Conservation (phyloP, 1,140 invertebrate species). For the Acromyrmex charruanus region DNA sequence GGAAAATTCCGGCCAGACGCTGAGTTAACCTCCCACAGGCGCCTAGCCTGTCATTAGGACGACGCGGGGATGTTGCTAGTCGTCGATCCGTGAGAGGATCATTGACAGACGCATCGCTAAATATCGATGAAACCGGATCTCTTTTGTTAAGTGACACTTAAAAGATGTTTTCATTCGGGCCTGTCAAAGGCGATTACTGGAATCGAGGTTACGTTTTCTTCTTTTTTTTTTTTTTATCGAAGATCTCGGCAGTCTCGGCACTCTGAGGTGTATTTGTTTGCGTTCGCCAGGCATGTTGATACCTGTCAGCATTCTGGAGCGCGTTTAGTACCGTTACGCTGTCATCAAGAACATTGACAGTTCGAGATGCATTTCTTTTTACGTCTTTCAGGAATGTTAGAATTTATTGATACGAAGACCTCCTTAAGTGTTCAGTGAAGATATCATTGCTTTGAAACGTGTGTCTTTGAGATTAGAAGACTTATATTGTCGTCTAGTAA, state of each 20-base stretch:
- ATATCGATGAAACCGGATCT: not conserved
- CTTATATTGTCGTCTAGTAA: not conserved
- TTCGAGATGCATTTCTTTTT: not conserved
- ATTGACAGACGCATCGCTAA: not conserved
- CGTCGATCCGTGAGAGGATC: not conserved
- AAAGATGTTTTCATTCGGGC: not conserved
- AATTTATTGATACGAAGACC: not conserved
- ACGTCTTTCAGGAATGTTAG: not conserved
- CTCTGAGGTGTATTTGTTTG: not conserved
- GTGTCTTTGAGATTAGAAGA: not conserved
- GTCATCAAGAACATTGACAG: not conserved
- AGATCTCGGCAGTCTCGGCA: not conserved
- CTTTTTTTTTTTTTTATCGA: not conserved
- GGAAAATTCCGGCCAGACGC: not conserved
- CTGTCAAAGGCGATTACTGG: not conserved
- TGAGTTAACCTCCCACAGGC: conserved; percentile 70
- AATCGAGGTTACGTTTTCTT: conserved; percentile 5
- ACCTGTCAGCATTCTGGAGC: not conserved
- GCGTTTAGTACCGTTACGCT: not conserved
- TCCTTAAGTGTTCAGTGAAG: not conserved
- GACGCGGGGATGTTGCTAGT: not conserved
- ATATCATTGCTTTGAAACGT: not conserved
- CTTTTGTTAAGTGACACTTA: not conserved
- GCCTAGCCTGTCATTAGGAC: not conserved
- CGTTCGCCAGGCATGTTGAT: not conserved